phyloP scores from a whole-genome alignment of 2,113 vertebrate species.

The Aegypius monachus region DNA sequence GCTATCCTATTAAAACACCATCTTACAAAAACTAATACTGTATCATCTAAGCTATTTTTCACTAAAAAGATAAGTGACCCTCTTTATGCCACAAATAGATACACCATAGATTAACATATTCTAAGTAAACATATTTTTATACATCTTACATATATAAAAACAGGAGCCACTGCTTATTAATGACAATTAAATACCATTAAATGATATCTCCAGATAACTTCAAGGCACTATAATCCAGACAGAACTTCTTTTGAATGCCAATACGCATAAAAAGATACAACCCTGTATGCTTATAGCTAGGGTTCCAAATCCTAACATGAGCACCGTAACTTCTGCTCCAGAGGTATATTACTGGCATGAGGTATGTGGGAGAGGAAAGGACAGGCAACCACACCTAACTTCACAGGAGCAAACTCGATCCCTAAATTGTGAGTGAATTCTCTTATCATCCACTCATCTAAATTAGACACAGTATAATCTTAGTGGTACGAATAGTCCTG shows the following conservation, averaged over 20 bases:
- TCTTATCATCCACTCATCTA: not conserved
- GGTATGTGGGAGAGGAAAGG: not conserved
- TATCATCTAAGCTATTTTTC: not conserved
- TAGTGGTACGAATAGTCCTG: not conserved
- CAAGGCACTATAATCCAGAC: not conserved
- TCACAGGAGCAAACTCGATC: not conserved
- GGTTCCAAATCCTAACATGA: not conserved
- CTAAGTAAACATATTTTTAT: not conserved
- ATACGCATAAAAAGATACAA: not conserved
- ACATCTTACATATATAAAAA: not conserved
- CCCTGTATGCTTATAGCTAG: not conserved
- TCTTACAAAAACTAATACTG: not conserved
- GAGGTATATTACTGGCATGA: fast-evolving
- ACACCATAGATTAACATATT: not conserved
- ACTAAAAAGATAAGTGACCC: not conserved
- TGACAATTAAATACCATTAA: not conserved
- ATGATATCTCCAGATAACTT: not conserved
- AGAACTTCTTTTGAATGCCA: not conserved
- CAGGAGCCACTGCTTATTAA: not conserved
- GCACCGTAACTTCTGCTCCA: not conserved
- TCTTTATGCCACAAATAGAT: not conserved
- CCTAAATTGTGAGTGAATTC: not conserved
- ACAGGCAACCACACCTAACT: not conserved
- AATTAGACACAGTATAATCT: not conserved
- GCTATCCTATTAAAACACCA: not conserved